Base-by-base conservation (phyloP, 2,888 invertebrate genomes). In the Willowsia nigromaculata region DNA sequence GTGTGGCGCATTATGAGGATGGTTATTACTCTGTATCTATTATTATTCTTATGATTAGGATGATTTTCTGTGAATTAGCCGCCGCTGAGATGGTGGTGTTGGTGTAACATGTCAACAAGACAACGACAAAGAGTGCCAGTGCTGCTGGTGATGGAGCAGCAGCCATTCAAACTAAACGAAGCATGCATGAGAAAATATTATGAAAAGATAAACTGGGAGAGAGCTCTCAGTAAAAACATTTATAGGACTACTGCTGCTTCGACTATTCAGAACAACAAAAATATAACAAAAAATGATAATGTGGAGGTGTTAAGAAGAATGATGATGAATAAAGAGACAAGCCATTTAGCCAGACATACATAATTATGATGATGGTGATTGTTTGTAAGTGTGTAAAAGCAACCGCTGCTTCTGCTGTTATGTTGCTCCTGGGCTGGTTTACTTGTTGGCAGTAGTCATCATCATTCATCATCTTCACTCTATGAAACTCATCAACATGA, bases 401-500 rank as follows among this genome's bases (percentile, higher is more conserved):
- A n/a, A 30, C 71, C 33, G n/a, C 50, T 30, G 15, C 50, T n/a
- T n/a, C 50, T 53, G 47, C 22, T 62, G 33, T 33, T 68, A 22
- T 22, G 25, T 13, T 47, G 13, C 7, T n/a, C n/a, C n/a, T 76
- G 74, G 74, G 47, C 50, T 53, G 76, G 76, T 78, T 78, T 53
- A 78, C 76, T 78, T 78, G 53, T 30, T 78, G 71, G 43, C 71
- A 40, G 43, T 71, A 53, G 30, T 62, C 68, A 65, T 53, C 68
- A 78, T 53, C 83, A 88, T 88, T 83, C 83, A 88, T 88, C 88
- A 88, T 88, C 76, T 88, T 88, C 83, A 88, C 76, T 78, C 33
- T 50, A 11, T 53, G 33, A 78, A 78, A 71, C 71, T 43, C 71
- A 47, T 68, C 33, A n/a, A n/a, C n/a, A n/a, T n/a, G n/a, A 33